phyloP scores from a whole-genome alignment of 2,113 vertebrate genomes.

The Clinocottus analis region DNA sequence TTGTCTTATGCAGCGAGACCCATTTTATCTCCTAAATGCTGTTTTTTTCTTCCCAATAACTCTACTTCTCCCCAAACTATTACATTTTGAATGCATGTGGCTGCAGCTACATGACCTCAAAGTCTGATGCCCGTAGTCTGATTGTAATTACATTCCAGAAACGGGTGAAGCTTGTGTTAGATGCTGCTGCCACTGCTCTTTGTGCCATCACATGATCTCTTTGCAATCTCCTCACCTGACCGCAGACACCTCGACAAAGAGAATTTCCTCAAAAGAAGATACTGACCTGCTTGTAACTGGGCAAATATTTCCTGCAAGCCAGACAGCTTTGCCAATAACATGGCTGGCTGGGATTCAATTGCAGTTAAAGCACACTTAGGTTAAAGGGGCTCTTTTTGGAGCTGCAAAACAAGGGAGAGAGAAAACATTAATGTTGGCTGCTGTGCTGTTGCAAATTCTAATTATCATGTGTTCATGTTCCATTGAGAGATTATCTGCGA shows the following conservation, averaged over 20 bases:
- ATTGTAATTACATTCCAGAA: constrained; percentile 36
- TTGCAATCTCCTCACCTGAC: constrained; percentile 54
- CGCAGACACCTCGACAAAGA: constrained; percentile 61
- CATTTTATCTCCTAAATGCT: background rate
- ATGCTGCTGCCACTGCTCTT: constrained; percentile 12
- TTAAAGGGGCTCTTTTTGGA: constrained; percentile 69
- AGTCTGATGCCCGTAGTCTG: background rate
- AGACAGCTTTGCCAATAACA: constrained; percentile 77
- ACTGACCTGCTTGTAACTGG: constrained; percentile 69
- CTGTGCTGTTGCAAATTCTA: constrained; percentile 69
- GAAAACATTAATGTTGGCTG: constrained; percentile 61
- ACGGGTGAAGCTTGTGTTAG: background rate
- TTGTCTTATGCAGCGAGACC: constrained; percentile 6
- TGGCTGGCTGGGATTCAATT: constrained; percentile 76
- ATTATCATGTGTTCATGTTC: constrained; percentile 76
- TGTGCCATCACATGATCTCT: constrained; percentile 29
- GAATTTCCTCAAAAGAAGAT: constrained; percentile 65
- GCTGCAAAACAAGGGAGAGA: constrained; percentile 52
- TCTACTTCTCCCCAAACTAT: constrained; percentile 1
- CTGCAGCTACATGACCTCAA: constrained; percentile 1
- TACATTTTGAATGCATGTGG: constrained; percentile 24
- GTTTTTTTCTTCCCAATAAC: background rate
- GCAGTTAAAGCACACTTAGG: constrained; percentile 70
- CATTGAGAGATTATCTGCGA: constrained; percentile 76
- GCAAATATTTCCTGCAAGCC: constrained; percentile 74